Evolutionary conservation across 2,888 invertebrate genomes (phyloP).

Genomic region (Boloria selene): DNA sequence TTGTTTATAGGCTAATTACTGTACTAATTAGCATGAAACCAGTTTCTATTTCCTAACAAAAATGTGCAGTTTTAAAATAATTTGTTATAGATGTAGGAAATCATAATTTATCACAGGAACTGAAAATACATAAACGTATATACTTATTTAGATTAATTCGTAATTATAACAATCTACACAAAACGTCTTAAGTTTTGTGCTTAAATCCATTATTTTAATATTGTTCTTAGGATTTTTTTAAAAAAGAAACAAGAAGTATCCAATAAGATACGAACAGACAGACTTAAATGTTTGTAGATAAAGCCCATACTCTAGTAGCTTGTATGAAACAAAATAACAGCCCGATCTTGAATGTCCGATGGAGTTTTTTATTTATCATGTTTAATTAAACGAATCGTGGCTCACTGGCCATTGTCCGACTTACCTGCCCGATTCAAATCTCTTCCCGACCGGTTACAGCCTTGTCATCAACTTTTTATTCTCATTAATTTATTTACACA

Average conservation of each 20-base stretch:
- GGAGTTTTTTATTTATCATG: slow-evolving; percentile 66
- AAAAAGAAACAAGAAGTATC: neutral
- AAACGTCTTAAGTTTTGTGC: no score
- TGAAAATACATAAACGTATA: no score
- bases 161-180: no score
- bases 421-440: slow-evolving; percentile 74
- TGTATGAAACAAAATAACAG: slow-evolving; percentile 40
- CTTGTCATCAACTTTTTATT: slow-evolving; percentile 66
- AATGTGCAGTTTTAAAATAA: neutral
- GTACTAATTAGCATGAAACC: slow-evolving; percentile 6
- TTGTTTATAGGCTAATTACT: slow-evolving; percentile 3
- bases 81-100: neutral
- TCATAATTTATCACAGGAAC: neutral
- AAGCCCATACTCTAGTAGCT: slow-evolving; percentile 31
- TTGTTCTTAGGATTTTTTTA: no score
- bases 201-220: no score
- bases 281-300: neutral
- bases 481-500: slow-evolving; percentile 61
- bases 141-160: no score
- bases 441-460: slow-evolving; percentile 60
- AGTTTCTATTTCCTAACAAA: slow-evolving; percentile 1
- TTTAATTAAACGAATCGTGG: slow-evolving; percentile 76
- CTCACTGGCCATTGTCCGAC: slow-evolving; percentile 73
- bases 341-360: slow-evolving; percentile 48
- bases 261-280: neutral